phyloP scores from a whole-genome alignment of 2,113 vertebrate species.

The Tringa solitaria region DNA sequence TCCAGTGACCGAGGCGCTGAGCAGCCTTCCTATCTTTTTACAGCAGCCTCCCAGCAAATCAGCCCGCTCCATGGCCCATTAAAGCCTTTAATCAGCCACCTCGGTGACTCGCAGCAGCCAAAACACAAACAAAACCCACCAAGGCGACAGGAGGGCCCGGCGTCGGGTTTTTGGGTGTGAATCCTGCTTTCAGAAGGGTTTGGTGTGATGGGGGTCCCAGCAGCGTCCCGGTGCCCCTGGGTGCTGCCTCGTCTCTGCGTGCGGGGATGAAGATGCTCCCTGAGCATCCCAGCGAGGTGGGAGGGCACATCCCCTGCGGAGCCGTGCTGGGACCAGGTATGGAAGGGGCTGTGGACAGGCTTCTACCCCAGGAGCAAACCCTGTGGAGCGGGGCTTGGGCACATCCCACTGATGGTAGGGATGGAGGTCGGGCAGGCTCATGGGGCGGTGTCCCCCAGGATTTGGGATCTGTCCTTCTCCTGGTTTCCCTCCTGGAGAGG shows the following conservation, averaged over 20 bases:
- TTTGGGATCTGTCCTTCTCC: background rate
- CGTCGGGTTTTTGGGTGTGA: fast-evolving
- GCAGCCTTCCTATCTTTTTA: background rate
- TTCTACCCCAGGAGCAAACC: fast-evolving
- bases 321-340: background rate
- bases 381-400: fast-evolving
- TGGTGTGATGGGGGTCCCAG: no score
- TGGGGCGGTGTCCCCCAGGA: background rate
- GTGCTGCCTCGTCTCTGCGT: fast-evolving
- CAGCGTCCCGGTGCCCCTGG: fast-evolving
- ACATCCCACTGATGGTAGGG: fast-evolving
- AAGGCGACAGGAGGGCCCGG: fast-evolving
- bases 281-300: fast-evolving
- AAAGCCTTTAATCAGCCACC: slow-evolving; percentile 4
- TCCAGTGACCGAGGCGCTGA: background rate
- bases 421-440: background rate
- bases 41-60: background rate
- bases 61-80: background rate
- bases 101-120: background rate
- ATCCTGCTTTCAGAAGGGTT: no score
- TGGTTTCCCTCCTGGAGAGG: background rate
- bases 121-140: background rate
- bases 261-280: background rate
- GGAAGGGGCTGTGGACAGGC: background rate
- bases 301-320: fast-evolving